phyloP scores from a whole-genome alignment of 1,140 invertebrate species.

The Caerostris darwini region DNA sequence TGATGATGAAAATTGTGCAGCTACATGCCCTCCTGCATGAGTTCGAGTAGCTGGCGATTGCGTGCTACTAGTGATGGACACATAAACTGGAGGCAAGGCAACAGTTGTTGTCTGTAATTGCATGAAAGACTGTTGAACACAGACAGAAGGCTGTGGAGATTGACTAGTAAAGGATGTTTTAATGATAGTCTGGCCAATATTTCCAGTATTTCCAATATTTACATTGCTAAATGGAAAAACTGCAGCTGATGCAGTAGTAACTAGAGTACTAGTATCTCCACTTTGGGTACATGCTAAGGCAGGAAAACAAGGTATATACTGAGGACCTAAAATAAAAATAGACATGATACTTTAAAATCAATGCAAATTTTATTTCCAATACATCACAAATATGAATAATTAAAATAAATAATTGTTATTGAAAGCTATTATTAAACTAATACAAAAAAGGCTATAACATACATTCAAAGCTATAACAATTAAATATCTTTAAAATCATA shows the following conservation, averaged over 20 bases:
- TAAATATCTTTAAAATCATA: no score
- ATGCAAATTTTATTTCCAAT: no score
- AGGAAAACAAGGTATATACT: conserved; percentile 67
- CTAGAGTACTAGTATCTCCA: conserved; percentile 47
- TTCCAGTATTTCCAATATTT: conserved; percentile 54
- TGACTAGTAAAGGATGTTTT: conserved; percentile 74
- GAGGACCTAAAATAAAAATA: conserved; percentile 28
- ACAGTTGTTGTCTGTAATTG: conserved; percentile 53
- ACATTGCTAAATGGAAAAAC: conserved; percentile 65
- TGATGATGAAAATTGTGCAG: conserved; percentile 71
- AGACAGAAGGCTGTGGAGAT: conserved; percentile 73
- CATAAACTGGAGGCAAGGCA: conserved; percentile 71
- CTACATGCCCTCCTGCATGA: conserved; percentile 65
- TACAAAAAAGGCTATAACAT: no score
- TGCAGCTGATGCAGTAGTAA: conserved; percentile 41
- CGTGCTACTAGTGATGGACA: conserved; percentile 70
- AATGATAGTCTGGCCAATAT: conserved; percentile 34
- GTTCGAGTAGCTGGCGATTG: conserved; percentile 75
- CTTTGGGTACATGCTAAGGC: conserved; percentile 45
- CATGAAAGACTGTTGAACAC: conserved; percentile 62
- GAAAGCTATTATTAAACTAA: no score
- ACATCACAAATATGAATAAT: no score
- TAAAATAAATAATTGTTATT: no score
- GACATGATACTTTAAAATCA: no score
- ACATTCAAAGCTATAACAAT: no score